phyloP scores from a whole-genome alignment of 2,797 vertebrate species.

The Jordanella pulchra region DNA sequence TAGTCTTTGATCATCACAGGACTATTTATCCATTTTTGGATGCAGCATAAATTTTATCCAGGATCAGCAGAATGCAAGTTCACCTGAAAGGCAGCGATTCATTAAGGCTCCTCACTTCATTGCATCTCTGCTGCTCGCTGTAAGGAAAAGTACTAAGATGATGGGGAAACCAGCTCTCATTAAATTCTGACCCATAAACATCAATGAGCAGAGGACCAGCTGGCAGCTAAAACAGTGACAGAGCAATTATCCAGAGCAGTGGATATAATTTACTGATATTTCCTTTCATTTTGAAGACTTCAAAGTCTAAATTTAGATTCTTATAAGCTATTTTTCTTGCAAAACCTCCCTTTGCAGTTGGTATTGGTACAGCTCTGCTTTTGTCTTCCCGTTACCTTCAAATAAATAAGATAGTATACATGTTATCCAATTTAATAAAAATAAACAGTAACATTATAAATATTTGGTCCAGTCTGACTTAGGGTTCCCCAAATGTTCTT shows the following conservation, averaged over 20 bases:
- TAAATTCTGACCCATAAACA: slow-evolving; percentile 22
- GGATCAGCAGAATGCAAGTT: neutral
- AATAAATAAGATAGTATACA: neutral
- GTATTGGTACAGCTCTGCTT: neutral
- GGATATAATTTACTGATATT: neutral
- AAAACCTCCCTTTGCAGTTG: neutral
- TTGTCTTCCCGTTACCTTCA: neutral
- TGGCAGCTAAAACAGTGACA: slow-evolving; percentile 15
- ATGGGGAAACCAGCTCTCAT: slow-evolving; percentile 10
- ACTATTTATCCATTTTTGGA: neutral
- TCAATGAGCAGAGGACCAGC: slow-evolving; percentile 9
- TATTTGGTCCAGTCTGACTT: neutral
- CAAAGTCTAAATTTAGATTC: neutral
- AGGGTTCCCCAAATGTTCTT: neutral
- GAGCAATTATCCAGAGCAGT: neutral
- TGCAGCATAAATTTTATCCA: neutral
- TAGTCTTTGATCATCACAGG: neutral
- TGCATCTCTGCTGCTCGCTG: neutral
- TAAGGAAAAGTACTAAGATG: slow-evolving; percentile 9
- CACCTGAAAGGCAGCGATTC: neutral
- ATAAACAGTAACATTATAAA: neutral
- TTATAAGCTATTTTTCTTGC: neutral
- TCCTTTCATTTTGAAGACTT: slow-evolving; percentile 1
- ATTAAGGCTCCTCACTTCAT: neutral
- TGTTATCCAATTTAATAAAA: neutral